phyloP scores from a whole-genome alignment of 2,113 vertebrate genomes.

The Candoia aspera region DNA sequence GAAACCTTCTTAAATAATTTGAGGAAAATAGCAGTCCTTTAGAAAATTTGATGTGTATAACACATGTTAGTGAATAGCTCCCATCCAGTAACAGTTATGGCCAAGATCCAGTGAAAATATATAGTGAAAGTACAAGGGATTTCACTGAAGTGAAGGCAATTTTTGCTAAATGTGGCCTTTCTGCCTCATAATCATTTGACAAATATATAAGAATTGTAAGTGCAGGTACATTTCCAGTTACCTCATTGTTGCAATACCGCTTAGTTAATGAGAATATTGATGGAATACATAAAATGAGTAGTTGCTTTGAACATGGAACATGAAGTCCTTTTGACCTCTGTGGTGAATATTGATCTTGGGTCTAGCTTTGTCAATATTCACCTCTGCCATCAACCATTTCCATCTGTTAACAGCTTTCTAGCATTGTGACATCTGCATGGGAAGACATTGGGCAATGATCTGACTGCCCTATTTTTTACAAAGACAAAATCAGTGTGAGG shows the following conservation, averaged over 20 bases:
- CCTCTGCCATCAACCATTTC: slow-evolving; percentile 43
- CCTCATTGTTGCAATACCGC: slow-evolving; percentile 49
- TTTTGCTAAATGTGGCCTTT: slow-evolving; percentile 26
- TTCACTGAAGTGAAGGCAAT: neutral
- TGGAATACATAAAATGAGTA: slow-evolving; percentile 36
- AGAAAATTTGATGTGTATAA: slow-evolving; percentile 26
- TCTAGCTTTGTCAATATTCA: slow-evolving; percentile 55
- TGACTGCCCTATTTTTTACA: slow-evolving; percentile 46
- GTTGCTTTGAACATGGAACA: slow-evolving; percentile 53
- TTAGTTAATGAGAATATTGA: slow-evolving; percentile 27
- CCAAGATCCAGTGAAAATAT: neutral
- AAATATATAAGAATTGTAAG: neutral
- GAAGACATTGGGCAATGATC: slow-evolving; percentile 19
- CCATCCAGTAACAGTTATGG: neutral
- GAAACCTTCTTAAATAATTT: slow-evolving; percentile 28
- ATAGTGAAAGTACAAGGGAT: neutral
- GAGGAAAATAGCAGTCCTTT: slow-evolving; percentile 21
- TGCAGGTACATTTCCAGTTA: slow-evolving; percentile 31
- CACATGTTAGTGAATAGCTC: slow-evolving; percentile 25
- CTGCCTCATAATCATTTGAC: slow-evolving; percentile 4
- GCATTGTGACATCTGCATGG: neutral
- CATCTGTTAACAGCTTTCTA: slow-evolving; percentile 39
- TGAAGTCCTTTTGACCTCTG: slow-evolving; percentile 63
- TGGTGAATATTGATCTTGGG: slow-evolving; percentile 55
- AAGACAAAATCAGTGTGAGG: slow-evolving; percentile 35